Evolutionary conservation across 2,888 invertebrate genomes (phyloP).

Genomic region (Protonemura montana): DNA sequence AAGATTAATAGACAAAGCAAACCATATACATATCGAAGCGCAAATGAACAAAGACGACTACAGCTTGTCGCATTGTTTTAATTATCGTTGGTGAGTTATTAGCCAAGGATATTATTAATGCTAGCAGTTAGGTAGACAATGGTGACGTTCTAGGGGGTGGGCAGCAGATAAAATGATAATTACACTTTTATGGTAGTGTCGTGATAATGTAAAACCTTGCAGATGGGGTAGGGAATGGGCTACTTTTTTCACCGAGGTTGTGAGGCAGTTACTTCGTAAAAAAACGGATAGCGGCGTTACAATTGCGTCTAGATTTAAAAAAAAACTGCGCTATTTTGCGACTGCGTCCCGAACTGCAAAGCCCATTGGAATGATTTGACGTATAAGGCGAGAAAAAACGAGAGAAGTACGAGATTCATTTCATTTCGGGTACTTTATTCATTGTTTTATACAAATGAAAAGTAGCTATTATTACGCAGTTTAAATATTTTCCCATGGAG

Average conservation of each 20-base stretch:
- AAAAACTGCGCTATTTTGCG: neutral
- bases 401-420: neutral
- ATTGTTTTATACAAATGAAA: neutral
- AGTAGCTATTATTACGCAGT: conserved; percentile 7
- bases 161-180: neutral
- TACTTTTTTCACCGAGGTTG: neutral
- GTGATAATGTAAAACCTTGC: neutral
- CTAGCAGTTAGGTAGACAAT: neutral
- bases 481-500: neutral
- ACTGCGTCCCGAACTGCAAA: no score
- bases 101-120: neutral
- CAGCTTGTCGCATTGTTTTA: neutral
- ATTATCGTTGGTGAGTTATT: neutral
- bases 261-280: neutral
- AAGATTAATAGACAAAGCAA: neutral
- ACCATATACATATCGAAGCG: neutral
- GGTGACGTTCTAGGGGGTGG: neutral
- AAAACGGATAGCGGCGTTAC: neutral
- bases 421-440: neutral
- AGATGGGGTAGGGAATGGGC: neutral
- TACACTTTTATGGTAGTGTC: neutral
- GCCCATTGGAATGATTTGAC: no score
- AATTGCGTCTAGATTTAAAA: neutral
- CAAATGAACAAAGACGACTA: neutral
- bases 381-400: no score